Conservation (phyloP, 2,888 invertebrate genomes). For the Dione vanillae region DNA sequence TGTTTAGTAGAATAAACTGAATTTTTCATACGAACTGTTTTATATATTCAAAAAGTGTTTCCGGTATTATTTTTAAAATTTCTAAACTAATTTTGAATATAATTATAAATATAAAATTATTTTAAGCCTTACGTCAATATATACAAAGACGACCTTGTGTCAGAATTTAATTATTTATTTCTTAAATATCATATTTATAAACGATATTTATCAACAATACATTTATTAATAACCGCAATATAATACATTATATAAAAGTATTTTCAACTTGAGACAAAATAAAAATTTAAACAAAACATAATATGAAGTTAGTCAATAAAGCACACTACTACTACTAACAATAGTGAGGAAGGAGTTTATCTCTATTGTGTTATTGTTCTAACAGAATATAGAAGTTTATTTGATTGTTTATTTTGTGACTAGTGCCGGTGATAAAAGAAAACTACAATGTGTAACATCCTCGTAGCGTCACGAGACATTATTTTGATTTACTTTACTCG, state of each 20-base stretch:
- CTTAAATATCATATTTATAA: too few relatives aligned
- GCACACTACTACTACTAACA: slow-evolving; percentile 8
- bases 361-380: slow-evolving; percentile 27
- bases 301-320: slow-evolving; percentile 11
- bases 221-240: not conserved
- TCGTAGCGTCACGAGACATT: not conserved
- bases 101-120: too few relatives aligned
- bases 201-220: too few relatives aligned
- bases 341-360: slow-evolving; percentile 8
- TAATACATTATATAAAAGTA: not conserved
- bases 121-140: too few relatives aligned
- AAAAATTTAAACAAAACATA: not conserved
- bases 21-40: too few relatives aligned
- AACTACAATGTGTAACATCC: not conserved
- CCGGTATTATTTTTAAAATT: too few relatives aligned
- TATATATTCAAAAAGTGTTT: too few relatives aligned
- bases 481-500: not conserved
- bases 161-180: too few relatives aligned
- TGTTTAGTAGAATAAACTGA: too few relatives aligned
- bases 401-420: slow-evolving; percentile 24
- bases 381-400: slow-evolving; percentile 25
- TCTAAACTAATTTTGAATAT: too few relatives aligned
- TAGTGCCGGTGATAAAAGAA: slow-evolving; percentile 20
- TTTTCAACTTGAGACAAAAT: not conserved
- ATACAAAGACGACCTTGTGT: too few relatives aligned